Base-by-base conservation (phyloP, 2,113 vertebrate genomes). In the Corythaeola cristata region DNA sequence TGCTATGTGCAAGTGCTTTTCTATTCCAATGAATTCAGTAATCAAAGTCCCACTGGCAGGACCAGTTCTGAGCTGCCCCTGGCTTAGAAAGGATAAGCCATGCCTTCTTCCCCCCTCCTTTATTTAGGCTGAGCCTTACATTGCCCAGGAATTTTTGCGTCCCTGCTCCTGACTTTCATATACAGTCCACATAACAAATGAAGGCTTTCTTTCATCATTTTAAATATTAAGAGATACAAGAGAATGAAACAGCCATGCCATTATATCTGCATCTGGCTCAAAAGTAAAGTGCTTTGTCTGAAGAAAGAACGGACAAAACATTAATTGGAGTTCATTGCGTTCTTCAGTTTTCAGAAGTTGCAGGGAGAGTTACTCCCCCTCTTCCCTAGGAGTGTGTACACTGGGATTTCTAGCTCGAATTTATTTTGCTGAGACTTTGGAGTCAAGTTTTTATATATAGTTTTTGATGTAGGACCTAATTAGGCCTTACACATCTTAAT, bases 391-490 rank as follows among this genome's bases (percentile, higher is more conserved):
- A 96, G 85, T 27, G 80, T 27, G 80, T 97, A 97, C 94, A 45
- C 96, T 98, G 98, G 98, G 97, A 98, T 98, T 98, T 98, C 96
- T 86, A 95, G 75, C 93, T 96, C 98, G 90, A 96, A 94, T 98
- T 98, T 98, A 93, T 98, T 97, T 98, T 97, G 94, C 96, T 96
- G 96, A 98, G 96, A 97, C 96, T 97, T 86, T 93, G 94, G 97
- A 98, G 98, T 98, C 96, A 97, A 97, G 94, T 97, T 95, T 92
- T 98, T 96, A 91, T 98, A 83, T 97, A 95, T 97, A 97, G 96
- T 98, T 98, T 98, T 98, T 98, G 98, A 98, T 98, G 98, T 98
- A 98, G 97, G 96, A 97, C 97, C 97, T 98, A 98, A 98, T 98
- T 98, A 98, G 97, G 96, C 96, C 88, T 88, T 96, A 94, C 97